phyloP scores from a whole-genome alignment of 1,140 invertebrate genomes.

The Solen grandis region DNA sequence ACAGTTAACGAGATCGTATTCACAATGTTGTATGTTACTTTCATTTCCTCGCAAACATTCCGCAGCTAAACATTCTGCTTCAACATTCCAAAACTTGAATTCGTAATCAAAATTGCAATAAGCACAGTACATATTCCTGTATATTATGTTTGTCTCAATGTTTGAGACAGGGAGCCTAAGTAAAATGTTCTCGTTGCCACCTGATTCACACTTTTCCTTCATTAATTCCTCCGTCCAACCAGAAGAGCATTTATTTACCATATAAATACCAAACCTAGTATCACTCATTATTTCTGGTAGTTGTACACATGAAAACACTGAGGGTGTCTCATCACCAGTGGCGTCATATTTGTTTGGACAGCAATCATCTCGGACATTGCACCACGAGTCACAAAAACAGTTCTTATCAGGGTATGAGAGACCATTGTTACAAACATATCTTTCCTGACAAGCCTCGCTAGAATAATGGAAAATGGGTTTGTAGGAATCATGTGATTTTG shows the following conservation, averaged over 20 bases:
- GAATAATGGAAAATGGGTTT: too few relatives aligned
- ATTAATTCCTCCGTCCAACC: not conserved
- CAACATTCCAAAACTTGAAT: not conserved
- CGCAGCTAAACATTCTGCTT: not conserved
- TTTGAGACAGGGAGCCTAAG: not conserved
- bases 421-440: too few relatives aligned
- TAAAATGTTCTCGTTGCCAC: not conserved
- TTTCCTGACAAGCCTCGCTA: too few relatives aligned
- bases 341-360: not conserved
- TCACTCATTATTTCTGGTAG: too few relatives aligned
- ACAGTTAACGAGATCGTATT: not conserved
- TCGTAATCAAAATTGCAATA: slow-evolving; percentile 3
- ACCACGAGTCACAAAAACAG: slow-evolving; percentile 34
- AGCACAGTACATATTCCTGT: slow-evolving; percentile 23
- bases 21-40: not conserved
- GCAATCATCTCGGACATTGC: slow-evolving; percentile 17
- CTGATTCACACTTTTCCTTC: not conserved
- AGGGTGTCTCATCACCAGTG: not conserved
- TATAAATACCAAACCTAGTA: not conserved
- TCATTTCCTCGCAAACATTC: not conserved
- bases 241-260: not conserved
- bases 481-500: too few relatives aligned
- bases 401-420: slow-evolving; percentile 32
- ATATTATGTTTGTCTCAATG: not conserved
- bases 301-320: not conserved